Evolutionary conservation across 2,888 invertebrate genomes (phyloP).

Genomic region (Aricia artaxerxes): DNA sequence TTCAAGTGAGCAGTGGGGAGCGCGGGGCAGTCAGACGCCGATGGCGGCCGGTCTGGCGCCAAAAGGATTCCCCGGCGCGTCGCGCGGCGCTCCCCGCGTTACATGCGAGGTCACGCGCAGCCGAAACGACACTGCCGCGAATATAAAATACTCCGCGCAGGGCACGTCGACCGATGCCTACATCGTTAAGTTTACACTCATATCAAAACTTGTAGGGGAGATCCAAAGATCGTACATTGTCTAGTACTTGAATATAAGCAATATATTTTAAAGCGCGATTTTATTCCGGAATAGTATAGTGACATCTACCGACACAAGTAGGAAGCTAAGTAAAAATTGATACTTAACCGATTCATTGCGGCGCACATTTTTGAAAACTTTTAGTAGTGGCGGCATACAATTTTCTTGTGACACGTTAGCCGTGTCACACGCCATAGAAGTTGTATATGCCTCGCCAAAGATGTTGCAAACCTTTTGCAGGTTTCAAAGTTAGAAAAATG

Average conservation of each 20-base stretch:
- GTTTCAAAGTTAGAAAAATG: too few species aligned
- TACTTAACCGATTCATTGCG: too few species aligned
- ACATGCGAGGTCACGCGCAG: constrained; percentile 55
- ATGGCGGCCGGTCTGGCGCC: constrained; percentile 79
- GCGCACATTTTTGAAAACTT: too few species aligned
- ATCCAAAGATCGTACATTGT: not conserved
- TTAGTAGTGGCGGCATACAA: too few species aligned
- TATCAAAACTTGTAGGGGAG: constrained; percentile 5
- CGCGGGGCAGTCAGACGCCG: constrained; percentile 71
- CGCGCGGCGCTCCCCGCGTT: constrained; percentile 63
- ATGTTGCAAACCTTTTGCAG: too few species aligned
- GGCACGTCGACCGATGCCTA: not conserved
- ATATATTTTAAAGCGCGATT: not conserved
- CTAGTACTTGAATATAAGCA: not conserved
- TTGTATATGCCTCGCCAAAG: too few species aligned
- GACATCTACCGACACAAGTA: not conserved
- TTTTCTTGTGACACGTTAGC: too few species aligned
- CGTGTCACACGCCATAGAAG: too few species aligned
- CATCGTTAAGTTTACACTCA: constrained; percentile 3
- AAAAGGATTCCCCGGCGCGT: constrained; percentile 81
- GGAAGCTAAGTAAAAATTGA: not conserved
- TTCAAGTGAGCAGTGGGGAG: constrained; percentile 62
- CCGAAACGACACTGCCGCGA: constrained; percentile 44
- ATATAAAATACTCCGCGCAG: constrained; percentile 31
- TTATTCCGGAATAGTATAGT: not conserved